phyloP scores from a whole-genome alignment of 2,888 invertebrate species.

The Choristoneura rosaceana region DNA sequence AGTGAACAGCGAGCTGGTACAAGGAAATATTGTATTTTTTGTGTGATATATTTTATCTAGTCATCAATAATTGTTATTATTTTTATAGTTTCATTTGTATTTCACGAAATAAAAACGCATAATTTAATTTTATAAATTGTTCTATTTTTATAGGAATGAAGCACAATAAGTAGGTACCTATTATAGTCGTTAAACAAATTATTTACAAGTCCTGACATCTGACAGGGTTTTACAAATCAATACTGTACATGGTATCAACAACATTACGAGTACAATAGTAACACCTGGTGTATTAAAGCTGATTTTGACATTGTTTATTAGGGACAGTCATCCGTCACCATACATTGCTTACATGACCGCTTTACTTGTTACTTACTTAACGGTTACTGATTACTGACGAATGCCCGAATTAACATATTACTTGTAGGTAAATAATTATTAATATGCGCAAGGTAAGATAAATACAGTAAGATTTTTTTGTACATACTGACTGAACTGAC shows the following conservation, averaged over 20 bases:
- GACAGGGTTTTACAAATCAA: constrained; percentile 47
- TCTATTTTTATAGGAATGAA: constrained; percentile 55
- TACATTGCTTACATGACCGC: not conserved
- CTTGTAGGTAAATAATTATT: not conserved
- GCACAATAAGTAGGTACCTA: constrained; percentile 22
- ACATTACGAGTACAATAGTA: constrained; percentile 29
- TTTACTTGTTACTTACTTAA: not conserved
- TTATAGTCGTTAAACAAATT: constrained; percentile 46
- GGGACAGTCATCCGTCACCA: not conserved
- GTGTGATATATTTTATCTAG: constrained; percentile 27
- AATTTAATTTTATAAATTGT: constrained; percentile 49
- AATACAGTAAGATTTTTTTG: too few relatives aligned
- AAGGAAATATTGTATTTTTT: not conserved
- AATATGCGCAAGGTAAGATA: not conserved
- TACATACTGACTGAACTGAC: not conserved
- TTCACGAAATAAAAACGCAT: constrained; percentile 45
- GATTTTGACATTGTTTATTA: constrained; percentile 8
- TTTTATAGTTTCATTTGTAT: constrained; percentile 43
- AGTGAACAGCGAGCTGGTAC: constrained; percentile 2
- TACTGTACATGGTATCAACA: constrained; percentile 46
- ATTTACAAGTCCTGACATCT: constrained; percentile 66
- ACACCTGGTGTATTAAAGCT: constrained; percentile 16
- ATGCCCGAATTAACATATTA: not conserved
- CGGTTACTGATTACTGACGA: not conserved
- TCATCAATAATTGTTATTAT: constrained; percentile 42